Evolutionary conservation across 2,888 invertebrate genomes (phyloP), one percentile per base, ranked within the genome.

Genomic region (Thera obeliscata): DNA sequence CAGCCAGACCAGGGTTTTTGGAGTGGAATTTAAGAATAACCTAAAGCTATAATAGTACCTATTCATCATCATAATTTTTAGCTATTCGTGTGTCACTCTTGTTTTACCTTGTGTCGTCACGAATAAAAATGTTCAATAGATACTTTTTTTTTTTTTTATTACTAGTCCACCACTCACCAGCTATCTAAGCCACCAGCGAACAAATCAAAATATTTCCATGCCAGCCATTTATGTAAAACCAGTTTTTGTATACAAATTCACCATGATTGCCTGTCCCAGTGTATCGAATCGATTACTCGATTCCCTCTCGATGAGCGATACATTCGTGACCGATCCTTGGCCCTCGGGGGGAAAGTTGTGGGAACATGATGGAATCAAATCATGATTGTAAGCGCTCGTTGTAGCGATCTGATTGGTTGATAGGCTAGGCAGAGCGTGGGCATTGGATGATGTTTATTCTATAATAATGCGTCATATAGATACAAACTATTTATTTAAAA

Each of bases 241-340:
- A 57, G 54, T 64, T 58, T 59, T 55, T 60, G 54, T 38, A 33
- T 6, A 55, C 54, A 43, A 54, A 48, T 9, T 8, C 57, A 54
- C 36, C 50, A 62, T 58, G 66, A 67, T 67, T 62, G 55, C 52
- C 43, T 36, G 58, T 55, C 66, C 54, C 33, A 78, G 81, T 85
- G 83, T 81, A 77, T 75, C 87, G 79, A 87, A 87, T 87, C 82
- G 85, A 86, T 85, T 85, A 81, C 77, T 79, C 76, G 81, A 81
- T 80, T 83, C 82, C 85, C 78, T 77, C 80, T 73, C 65, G 75
- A 79, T 71, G 75, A 75, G 68, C 74, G 71, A 76, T 74, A 76
- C 67, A 75, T 70, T 84, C 84, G 86, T 87, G 86, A 84, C 80
- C 76, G 78, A 80, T 82, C 76, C 81, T 76, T 78, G 78, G 75